phyloP scores from a whole-genome alignment of 1,140 invertebrate species.

The Cataglyphis hispanica region DNA sequence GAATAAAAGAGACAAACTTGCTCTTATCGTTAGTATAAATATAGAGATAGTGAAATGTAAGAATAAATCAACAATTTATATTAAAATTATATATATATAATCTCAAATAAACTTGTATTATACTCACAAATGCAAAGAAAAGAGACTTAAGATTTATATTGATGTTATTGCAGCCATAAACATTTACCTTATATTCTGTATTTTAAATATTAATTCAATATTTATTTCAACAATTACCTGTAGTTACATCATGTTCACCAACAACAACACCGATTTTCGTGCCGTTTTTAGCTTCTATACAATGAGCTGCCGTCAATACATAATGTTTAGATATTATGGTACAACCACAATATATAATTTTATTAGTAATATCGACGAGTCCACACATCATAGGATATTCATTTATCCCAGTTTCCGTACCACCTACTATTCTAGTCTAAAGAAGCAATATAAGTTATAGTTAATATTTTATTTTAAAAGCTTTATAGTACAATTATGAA shows the following conservation, averaged over 20 bases:
- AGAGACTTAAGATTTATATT: no score
- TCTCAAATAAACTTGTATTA: no score
- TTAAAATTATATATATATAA: no score
- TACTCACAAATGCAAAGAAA: no score
- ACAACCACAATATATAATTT: slow-evolving; percentile 88
- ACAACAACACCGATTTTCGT: slow-evolving; percentile 78
- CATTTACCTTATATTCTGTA: background rate
- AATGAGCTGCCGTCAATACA: slow-evolving; percentile 91
- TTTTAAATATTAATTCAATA: slow-evolving; percentile 3
- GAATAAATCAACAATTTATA: no score
- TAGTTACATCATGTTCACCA: slow-evolving; percentile 87
- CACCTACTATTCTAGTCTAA: slow-evolving; percentile 89
- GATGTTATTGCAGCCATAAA: no score
- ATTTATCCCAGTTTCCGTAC: slow-evolving; percentile 87
- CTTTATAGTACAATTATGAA: no score
- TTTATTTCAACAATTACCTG: slow-evolving; percentile 20
- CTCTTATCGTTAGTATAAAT: no score
- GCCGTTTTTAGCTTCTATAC: slow-evolving; percentile 79
- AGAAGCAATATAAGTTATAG: background rate
- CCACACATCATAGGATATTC: slow-evolving; percentile 90
- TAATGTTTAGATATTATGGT: slow-evolving; percentile 88
- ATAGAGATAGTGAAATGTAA: no score
- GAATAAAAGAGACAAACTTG: no score
- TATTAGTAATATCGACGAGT: slow-evolving; percentile 82
- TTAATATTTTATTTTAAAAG: no score